phyloP scores from a whole-genome alignment of 2,888 invertebrate genomes.

The Campaea margaritaria region DNA sequence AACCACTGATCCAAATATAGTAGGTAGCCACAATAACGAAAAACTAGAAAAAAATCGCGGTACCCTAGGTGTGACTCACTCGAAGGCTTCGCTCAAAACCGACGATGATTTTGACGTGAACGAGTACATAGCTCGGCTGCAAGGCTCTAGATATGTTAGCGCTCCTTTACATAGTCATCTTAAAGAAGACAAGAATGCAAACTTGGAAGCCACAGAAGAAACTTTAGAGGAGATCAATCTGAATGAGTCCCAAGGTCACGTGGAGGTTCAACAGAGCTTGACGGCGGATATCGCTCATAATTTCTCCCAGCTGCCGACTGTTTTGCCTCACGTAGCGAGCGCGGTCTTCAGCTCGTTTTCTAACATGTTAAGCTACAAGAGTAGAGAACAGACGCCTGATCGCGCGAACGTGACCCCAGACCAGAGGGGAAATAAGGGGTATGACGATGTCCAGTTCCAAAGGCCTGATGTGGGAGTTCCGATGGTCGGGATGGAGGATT shows the following conservation, averaged over 20 bases:
- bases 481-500: slow-evolving; percentile 56
- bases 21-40: slow-evolving; percentile 42
- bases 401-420: slow-evolving; percentile 39
- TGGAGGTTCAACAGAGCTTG: slow-evolving; percentile 65
- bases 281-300: slow-evolving; percentile 82
- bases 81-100: slow-evolving; percentile 61
- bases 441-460: slow-evolving; percentile 49
- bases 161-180: slow-evolving; percentile 71
- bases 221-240: slow-evolving; percentile 75
- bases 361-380: slow-evolving; percentile 77
- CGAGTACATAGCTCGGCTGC: slow-evolving; percentile 78
- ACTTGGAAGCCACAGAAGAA: slow-evolving; percentile 75
- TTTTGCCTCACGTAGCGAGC: slow-evolving; percentile 86
- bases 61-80: slow-evolving; percentile 40
- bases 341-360: slow-evolving; percentile 87
- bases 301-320: slow-evolving; percentile 85
- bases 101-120: slow-evolving; percentile 82
- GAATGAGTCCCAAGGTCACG: slow-evolving; percentile 62
- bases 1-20: slow-evolving; percentile 35
- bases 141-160: slow-evolving; percentile 77
- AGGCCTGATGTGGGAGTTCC: slow-evolving; percentile 48
- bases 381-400: slow-evolving; percentile 69
- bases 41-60: slow-evolving; percentile 37
- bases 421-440: slow-evolving; percentile 19
- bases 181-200: slow-evolving; percentile 79